These are phyloP conservation scores for Gallinago paraguaiae DNA, from an alignment of 2,113 vertebrate genomes.

Conservation along the genomic window DNA sequence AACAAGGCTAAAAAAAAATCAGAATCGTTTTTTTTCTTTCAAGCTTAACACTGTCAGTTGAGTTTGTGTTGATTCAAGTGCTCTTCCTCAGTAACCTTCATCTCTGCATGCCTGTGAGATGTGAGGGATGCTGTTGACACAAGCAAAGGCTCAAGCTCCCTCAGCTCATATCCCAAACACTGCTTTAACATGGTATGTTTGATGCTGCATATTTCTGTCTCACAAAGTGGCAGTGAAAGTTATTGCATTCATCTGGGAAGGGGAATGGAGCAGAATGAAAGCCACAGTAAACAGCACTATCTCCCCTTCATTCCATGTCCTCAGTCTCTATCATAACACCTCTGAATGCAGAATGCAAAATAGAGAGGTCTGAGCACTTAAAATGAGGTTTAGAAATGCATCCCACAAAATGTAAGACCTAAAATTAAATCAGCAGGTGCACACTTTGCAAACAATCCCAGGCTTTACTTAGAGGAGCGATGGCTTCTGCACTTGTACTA, in stretches of 20 bases:
- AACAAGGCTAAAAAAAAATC: neutral
- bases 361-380: neutral
- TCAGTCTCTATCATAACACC: neutral
- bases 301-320: neutral
- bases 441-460: neutral
- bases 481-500: neutral
- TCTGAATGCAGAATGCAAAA: neutral
- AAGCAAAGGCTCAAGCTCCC: slow-evolving; percentile 8
- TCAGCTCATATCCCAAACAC: slow-evolving; percentile 43
- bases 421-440: neutral
- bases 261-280: slow-evolving; percentile 9
- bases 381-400: neutral
- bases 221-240: slow-evolving; percentile 38
- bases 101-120: slow-evolving; percentile 21
- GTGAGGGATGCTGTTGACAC: slow-evolving; percentile 60
- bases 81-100: slow-evolving; percentile 49
- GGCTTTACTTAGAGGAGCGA: neutral
- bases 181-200: slow-evolving; percentile 30
- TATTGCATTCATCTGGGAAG: neutral
- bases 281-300: neutral
- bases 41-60: neutral
- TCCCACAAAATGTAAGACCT: neutral
- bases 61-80: slow-evolving; percentile 19
- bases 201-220: slow-evolving; percentile 36
- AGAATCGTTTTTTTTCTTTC: slow-evolving; percentile 17